Conservation (phyloP, 1,140 invertebrate genomes). For the Tetramorium simillimum region DNA sequence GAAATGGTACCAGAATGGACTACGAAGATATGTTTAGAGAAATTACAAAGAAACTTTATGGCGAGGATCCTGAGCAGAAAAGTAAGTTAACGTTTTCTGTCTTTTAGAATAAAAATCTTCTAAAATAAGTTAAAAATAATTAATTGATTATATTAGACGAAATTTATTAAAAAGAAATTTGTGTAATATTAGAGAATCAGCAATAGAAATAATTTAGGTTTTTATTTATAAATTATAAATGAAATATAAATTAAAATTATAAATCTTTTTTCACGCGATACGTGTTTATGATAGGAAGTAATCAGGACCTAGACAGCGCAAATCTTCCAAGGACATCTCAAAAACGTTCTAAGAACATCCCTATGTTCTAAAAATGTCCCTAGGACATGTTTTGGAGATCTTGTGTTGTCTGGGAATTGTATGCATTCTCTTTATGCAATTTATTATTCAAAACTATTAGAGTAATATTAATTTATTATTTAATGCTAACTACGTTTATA, state of each 20-base stretch:
- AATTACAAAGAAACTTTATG: slow-evolving; percentile 95
- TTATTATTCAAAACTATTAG: background rate
- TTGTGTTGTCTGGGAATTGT: background rate
- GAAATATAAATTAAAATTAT: no score
- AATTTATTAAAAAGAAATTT: background rate
- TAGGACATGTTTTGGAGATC: no score
- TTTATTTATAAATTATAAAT: slow-evolving; percentile 13
- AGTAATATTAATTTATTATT: slow-evolving; percentile 4
- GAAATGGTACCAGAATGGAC: slow-evolving; percentile 85
- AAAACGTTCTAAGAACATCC: no score
- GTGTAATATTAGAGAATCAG: background rate
- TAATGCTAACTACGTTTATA: background rate
- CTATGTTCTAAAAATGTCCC: no score
- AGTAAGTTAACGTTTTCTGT: slow-evolving; percentile 74
- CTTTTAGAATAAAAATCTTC: background rate
- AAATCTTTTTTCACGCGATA: background rate
- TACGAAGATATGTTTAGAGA: slow-evolving; percentile 94
- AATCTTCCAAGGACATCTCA: no score
- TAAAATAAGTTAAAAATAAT: background rate
- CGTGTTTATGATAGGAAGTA: background rate
- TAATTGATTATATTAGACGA: background rate
- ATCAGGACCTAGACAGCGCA: no score
- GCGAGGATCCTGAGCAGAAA: slow-evolving; percentile 89
- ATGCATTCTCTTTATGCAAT: background rate
- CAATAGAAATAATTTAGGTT: background rate